Evolutionary conservation across 2,113 vertebrate species (phyloP), one percentile per base, ranked within the genome.

Genomic region (Brachyhypopomus occidentalis): DNA sequence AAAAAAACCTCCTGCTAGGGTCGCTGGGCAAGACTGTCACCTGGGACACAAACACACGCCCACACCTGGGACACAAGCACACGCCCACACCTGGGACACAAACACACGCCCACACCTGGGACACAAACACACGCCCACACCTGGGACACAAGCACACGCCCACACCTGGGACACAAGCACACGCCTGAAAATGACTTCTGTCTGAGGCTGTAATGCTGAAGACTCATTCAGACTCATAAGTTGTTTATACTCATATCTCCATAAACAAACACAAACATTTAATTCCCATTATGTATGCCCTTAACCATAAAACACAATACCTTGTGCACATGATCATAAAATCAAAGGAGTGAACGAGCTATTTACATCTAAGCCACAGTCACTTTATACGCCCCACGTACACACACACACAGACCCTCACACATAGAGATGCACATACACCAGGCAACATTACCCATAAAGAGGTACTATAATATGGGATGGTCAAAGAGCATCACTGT

Each of bases 1-100:
- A 55, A 55, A 71, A 79, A 79, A 71, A 23, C 70, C 66, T 79
- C 66, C 45, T 9, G 55, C 55, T 79, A 56, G 34, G 34, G 77
- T 71, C 55, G 66, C 67, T 22, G 58, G 64, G n/a, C 56, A 55
- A 27, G 67, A 79, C 56, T 5, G 34, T 71, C 77, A 52, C 70
- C 34, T 17, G 55, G 66, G 66, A 79, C 66, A 45, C 71, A 14
- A 19, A 11, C 45, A 45, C 56, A 22, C 20, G 22, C 14, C 75
- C 66, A 1, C 27, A 25, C 34, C 41, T 2, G 55, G n/a, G 59
- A 80, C 73, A 64, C 38, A 67, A 30, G 60, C 58, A 74, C 64
- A 64, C 62, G 41, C 59, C 55, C 59, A 73, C 25, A 23, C 41
- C 5, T 17, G 55, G 66, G 66, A 79, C 66, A 45, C 71, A 14